Conservation (phyloP, 2,888 invertebrate genomes). For the Chamaedrilus cognettii region DNA sequence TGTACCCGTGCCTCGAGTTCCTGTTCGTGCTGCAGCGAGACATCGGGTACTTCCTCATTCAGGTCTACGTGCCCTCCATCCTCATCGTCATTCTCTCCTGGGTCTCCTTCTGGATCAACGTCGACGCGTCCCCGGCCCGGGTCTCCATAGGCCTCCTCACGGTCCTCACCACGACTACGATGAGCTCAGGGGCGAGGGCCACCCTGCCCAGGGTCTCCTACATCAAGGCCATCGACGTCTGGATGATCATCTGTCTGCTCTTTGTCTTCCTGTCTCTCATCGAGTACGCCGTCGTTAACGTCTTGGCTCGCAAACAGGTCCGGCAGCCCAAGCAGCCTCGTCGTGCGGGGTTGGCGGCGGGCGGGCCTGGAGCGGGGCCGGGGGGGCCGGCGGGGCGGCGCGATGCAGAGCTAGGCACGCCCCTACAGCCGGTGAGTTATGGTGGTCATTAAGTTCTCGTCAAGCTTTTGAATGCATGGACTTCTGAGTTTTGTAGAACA, state of each 20-base stretch:
- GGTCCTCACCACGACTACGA: slow-evolving; percentile 33
- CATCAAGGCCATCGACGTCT: slow-evolving; percentile 35
- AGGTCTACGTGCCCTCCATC: slow-evolving; percentile 38
- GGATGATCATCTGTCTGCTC: slow-evolving; percentile 34
- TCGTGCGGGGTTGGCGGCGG: slow-evolving; percentile 9
- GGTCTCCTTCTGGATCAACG: slow-evolving; percentile 92
- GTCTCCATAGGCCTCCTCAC: slow-evolving; percentile 74
- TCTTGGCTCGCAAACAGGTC: slow-evolving; percentile 26
- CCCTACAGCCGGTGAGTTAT: slow-evolving; percentile 19
- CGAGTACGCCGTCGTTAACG: slow-evolving; percentile 32
- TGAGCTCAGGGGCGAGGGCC: slow-evolving; percentile 30
- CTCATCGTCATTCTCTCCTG: slow-evolving; percentile 88
- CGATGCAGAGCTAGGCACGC: slow-evolving; percentile 8
- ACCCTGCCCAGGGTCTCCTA: slow-evolving; percentile 33
- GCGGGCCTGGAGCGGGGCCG: background rate
- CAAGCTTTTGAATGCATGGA: too few relatives aligned
- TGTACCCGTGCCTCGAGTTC: slow-evolving; percentile 39
- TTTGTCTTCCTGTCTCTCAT: slow-evolving; percentile 34
- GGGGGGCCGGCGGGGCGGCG: slow-evolving; percentile 10
- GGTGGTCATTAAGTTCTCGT: too few relatives aligned
- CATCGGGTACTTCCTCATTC: slow-evolving; percentile 42
- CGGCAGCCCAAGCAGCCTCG: slow-evolving; percentile 25
- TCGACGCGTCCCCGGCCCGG: slow-evolving; percentile 82
- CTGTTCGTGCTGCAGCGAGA: slow-evolving; percentile 36
- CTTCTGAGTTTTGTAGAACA: too few relatives aligned